These are phyloP conservation scores for Xanthorhoe spadicearia DNA, from an alignment of 2,888 invertebrate species.

Conservation along the genomic window DNA sequence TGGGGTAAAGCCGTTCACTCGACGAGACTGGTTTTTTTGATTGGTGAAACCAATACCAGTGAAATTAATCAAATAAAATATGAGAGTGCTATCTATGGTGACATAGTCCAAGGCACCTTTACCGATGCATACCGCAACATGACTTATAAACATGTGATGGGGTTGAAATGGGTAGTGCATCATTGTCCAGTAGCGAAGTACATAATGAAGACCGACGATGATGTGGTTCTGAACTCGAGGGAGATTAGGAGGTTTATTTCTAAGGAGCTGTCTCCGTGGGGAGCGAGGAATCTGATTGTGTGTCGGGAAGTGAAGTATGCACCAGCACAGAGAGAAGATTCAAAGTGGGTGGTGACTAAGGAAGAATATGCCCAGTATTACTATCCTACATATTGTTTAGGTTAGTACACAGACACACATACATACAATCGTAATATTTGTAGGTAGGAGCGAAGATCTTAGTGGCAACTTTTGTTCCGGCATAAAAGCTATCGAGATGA, in stretches of 20 bases:
- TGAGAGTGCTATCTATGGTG: constrained; percentile 85
- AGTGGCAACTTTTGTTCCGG: no score
- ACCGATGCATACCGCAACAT: constrained; percentile 91
- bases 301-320: constrained; percentile 85
- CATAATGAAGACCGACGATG: constrained; percentile 90
- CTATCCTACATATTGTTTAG: constrained; percentile 92
- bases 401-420: constrained; percentile 70
- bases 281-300: constrained; percentile 85
- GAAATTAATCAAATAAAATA: constrained; percentile 66
- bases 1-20: constrained; percentile 87
- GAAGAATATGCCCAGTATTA: constrained; percentile 86
- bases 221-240: constrained; percentile 89
- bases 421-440: not conserved
- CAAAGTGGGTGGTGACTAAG: constrained; percentile 91
- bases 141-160: constrained; percentile 94
- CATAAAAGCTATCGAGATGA: no score
- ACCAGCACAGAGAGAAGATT: constrained; percentile 84
- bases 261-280: constrained; percentile 84
- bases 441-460: no score
- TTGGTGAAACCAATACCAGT: constrained; percentile 78
- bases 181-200: constrained; percentile 88
- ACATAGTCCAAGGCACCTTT: constrained; percentile 91
- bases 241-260: constrained; percentile 85
- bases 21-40: constrained; percentile 87
- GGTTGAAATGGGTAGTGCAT: constrained; percentile 90